Evolutionary conservation across 2,888 invertebrate genomes (phyloP).

Genomic region (Lutraria lutraria): DNA sequence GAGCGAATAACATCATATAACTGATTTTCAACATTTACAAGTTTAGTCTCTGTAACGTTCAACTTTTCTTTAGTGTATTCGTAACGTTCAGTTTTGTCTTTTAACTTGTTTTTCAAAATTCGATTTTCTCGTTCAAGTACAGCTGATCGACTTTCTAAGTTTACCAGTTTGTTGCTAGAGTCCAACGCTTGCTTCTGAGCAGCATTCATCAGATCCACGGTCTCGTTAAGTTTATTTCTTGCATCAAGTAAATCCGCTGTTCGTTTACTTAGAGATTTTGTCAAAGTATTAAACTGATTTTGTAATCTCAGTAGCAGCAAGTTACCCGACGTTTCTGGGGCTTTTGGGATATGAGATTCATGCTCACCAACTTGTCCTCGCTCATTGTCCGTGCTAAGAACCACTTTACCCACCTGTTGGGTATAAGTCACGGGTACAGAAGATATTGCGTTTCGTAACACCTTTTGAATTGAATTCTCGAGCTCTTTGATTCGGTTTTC

Average conservation of each 20-base stretch:
- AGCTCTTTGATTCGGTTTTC: constrained; percentile 74
- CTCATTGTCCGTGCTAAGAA: background rate
- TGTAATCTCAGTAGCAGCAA: constrained; percentile 70
- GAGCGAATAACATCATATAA: constrained; percentile 76
- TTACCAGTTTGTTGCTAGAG: constrained; percentile 73
- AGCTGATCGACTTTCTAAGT: constrained; percentile 75
- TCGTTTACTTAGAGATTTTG: constrained; percentile 71
- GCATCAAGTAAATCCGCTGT: constrained; percentile 74
- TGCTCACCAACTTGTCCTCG: background rate
- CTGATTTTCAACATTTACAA: constrained; percentile 68
- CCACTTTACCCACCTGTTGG: background rate
- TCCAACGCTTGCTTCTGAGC: constrained; percentile 75
- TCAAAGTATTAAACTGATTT: constrained; percentile 75
- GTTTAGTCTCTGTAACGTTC: constrained; percentile 66
- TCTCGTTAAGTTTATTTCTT: constrained; percentile 77
- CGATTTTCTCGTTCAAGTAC: constrained; percentile 76
- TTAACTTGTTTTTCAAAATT: constrained; percentile 80
- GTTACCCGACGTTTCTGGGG: constrained; percentile 51
- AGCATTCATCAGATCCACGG: constrained; percentile 68
- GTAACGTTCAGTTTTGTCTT: constrained; percentile 75
- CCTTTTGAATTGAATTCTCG: constrained; percentile 74
- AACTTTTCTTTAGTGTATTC: constrained; percentile 68
- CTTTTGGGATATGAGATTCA: constrained; percentile 2
- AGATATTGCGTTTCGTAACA: constrained; percentile 69
- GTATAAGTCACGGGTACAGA: constrained; percentile 28